Evolutionary conservation across 2,113 vertebrate genomes (phyloP).

Genomic region (Neodontobutis hainanensis): DNA sequence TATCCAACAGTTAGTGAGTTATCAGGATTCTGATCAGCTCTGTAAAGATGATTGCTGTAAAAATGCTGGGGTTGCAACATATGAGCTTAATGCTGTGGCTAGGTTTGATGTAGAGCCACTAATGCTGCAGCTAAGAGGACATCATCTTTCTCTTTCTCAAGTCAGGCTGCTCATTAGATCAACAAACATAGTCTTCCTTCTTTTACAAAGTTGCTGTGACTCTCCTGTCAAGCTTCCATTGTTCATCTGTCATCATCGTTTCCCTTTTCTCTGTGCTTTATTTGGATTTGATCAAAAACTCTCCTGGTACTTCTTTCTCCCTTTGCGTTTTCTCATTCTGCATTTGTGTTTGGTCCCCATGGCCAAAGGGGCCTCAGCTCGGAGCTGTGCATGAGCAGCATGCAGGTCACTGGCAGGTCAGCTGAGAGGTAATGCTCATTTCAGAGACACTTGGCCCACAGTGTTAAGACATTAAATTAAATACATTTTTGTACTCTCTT

Average conservation of each 20-base stretch:
- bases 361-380: constrained; percentile 33
- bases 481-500: too few species aligned
- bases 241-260: constrained; percentile 30
- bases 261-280: constrained; percentile 24
- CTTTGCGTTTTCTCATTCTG: constrained; percentile 22
- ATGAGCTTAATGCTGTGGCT: constrained; percentile 26
- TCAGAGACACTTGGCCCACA: too few species aligned
- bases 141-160: neutral
- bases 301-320: constrained; percentile 19
- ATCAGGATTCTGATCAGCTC: constrained; percentile 50
- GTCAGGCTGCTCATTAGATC: constrained; percentile 20
- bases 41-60: constrained; percentile 27
- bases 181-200: constrained; percentile 20
- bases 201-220: constrained; percentile 5
- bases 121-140: neutral
- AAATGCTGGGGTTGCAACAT: constrained; percentile 48
- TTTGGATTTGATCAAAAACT: constrained; percentile 20
- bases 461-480: too few species aligned
- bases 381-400: neutral
- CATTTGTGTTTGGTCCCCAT: constrained; percentile 29
- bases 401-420: constrained; percentile 52
- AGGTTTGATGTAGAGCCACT: constrained; percentile 17
- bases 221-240: constrained; percentile 14
- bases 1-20: constrained; percentile 41
- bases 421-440: constrained; percentile 33